phyloP scores from a whole-genome alignment of 2,113 vertebrate species.

The Cnemophilus loriae region DNA sequence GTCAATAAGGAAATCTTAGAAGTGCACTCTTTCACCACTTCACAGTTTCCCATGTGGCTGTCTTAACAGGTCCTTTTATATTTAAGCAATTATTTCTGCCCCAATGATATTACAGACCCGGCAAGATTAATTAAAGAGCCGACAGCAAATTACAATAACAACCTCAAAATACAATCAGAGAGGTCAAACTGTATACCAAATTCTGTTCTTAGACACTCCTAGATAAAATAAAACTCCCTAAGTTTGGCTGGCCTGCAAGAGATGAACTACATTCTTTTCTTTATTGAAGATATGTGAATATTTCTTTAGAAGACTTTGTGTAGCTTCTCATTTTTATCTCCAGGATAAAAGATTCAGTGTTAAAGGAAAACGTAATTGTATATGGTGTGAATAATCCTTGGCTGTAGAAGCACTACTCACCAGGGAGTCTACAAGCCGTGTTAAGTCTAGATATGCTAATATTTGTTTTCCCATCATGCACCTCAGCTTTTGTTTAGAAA shows the following conservation, averaged over 20 bases:
- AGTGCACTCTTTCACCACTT: constrained; percentile 30
- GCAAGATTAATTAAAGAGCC: constrained; percentile 23
- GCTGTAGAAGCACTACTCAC: constrained; percentile 24
- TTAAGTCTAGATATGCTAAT: constrained; percentile 54
- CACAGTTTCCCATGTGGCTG: constrained; percentile 19
- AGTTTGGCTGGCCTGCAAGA: background rate
- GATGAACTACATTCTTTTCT: background rate
- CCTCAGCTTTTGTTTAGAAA: constrained; percentile 17
- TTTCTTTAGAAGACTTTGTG: constrained; percentile 19
- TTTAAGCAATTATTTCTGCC: constrained; percentile 42
- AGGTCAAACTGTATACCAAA: background rate
- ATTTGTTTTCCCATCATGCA: constrained; percentile 44
- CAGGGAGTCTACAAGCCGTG: constrained; percentile 26
- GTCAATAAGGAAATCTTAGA: constrained; percentile 45
- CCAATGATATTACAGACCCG: background rate
- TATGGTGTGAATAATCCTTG: constrained; percentile 46
- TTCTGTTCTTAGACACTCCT: background rate
- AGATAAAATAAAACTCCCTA: background rate
- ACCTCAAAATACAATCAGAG: background rate
- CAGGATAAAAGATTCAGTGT: constrained; percentile 28
- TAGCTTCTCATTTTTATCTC: constrained; percentile 34
- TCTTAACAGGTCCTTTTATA: constrained; percentile 36
- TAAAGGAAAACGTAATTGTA: constrained; percentile 50
- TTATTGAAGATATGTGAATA: background rate
- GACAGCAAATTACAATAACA: constrained; percentile 31